Evolutionary conservation across 2,797 vertebrate species (phyloP).

Genomic region (Australoheros facetus): DNA sequence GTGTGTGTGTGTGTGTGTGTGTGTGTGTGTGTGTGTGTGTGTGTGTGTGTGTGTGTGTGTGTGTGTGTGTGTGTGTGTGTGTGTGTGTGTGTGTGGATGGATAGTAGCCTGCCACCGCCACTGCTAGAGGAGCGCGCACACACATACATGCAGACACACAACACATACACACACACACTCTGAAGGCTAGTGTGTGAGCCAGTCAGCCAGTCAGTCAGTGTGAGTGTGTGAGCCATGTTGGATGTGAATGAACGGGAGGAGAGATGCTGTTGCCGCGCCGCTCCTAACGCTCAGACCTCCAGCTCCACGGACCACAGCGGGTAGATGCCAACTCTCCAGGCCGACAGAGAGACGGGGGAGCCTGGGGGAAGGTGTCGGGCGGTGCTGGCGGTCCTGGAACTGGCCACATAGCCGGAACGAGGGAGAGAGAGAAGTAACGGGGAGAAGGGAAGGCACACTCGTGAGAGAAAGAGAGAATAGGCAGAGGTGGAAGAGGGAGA

Average conservation of each 20-base stretch:
- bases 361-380: conserved; percentile 85
- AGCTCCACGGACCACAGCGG: conserved; percentile 78
- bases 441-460: conserved; percentile 42
- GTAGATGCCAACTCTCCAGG: conserved; percentile 86
- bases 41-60: conserved; percentile 58
- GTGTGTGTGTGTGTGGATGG: conserved; percentile 77
- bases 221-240: conserved; percentile 91
- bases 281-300: conserved; percentile 77
- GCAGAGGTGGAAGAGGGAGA: conserved; percentile 73
- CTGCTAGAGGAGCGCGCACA: conserved; percentile 37
- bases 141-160: conserved; percentile 11
- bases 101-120: conserved; percentile 78
- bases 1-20: too few species aligned
- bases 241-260: conserved; percentile 85
- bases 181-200: conserved; percentile 54
- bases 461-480: conserved; percentile 66
- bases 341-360: conserved; percentile 82
- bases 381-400: conserved; percentile 78
- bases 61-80: conserved; percentile 51
- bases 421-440: conserved; percentile 63
- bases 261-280: conserved; percentile 82
- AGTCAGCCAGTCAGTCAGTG: conserved; percentile 59
- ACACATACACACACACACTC: not conserved
- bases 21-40: too few species aligned
- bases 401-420: conserved; percentile 79